Conservation (phyloP, 2,113 vertebrate species). For the Caloenas nicobarica region DNA sequence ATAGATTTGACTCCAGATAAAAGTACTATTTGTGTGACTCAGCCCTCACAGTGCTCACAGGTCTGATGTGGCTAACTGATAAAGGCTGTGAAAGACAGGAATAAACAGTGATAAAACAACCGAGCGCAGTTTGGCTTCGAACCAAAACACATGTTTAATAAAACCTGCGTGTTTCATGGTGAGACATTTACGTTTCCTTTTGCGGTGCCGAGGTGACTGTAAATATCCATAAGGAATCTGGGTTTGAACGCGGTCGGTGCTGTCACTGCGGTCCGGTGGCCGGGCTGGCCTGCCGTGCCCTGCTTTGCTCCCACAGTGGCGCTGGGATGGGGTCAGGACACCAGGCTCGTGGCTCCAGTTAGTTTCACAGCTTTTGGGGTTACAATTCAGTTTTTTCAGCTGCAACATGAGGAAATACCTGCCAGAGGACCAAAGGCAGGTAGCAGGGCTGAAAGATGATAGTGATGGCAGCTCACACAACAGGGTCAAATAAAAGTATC, state of each 20-base stretch:
- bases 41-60: neutral
- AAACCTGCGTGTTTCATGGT: neutral
- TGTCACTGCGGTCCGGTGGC: fast-evolving
- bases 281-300: neutral
- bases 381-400: neutral
- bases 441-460: neutral
- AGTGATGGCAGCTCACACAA: neutral
- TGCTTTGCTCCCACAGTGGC: neutral
- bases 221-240: neutral
- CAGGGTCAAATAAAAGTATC: neutral
- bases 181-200: neutral
- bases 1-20: conserved; percentile 39
- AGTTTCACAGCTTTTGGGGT: neutral
- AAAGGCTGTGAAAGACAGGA: conserved; percentile 55
- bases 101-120: conserved; percentile 58
- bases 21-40: conserved; percentile 43
- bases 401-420: neutral
- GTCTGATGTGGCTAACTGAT: conserved; percentile 53
- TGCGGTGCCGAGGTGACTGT: neutral
- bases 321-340: neutral
- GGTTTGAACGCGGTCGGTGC: neutral
- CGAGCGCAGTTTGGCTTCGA: neutral
- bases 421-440: neutral
- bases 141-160: conserved; percentile 42
- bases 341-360: fast-evolving